phyloP scores from a whole-genome alignment of 2,888 invertebrate species.

The Tenthredo mesomela region DNA sequence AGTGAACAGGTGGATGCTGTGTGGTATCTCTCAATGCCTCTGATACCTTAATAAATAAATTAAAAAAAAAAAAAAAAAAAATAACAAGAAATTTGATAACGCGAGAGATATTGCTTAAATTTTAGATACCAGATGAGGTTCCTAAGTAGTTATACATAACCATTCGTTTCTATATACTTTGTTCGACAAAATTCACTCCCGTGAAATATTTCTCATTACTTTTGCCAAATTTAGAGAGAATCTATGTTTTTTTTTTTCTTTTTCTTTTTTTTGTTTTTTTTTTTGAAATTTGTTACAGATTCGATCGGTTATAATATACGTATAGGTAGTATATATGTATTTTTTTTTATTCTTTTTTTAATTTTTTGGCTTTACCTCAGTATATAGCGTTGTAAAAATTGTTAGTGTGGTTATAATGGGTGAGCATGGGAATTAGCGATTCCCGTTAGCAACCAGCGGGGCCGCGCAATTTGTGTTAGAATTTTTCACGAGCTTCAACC shows the following conservation, averaged over 20 bases:
- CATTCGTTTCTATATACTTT: neutral
- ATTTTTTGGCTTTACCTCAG: neutral
- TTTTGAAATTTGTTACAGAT: neutral
- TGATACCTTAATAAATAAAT: conserved; percentile 27
- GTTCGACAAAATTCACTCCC: neutral
- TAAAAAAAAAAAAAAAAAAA: too few relatives aligned
- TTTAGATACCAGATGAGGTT: neutral
- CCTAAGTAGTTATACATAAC: neutral
- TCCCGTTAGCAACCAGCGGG: conserved; percentile 36
- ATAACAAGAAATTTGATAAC: conserved; percentile 25
- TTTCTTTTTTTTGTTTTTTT: neutral
- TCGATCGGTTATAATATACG: neutral
- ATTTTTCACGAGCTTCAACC: conserved; percentile 38
- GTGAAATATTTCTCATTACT: neutral
- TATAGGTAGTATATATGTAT: neutral
- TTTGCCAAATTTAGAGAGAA: neutral
- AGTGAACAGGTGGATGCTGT: conserved; percentile 45
- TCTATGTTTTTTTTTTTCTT: neutral
- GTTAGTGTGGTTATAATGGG: conserved; percentile 42
- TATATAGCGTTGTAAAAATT: conserved; percentile 38
- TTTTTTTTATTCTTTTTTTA: neutral
- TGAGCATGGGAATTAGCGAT: conserved; percentile 49
- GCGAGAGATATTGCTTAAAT: conserved; percentile 35
- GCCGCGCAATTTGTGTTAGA: conserved; percentile 51
- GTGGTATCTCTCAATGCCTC: conserved; percentile 1